Evolutionary conservation across 2,888 invertebrate species (phyloP), one percentile per base, ranked within the genome.

Genomic region (Deilephila elpenor): DNA sequence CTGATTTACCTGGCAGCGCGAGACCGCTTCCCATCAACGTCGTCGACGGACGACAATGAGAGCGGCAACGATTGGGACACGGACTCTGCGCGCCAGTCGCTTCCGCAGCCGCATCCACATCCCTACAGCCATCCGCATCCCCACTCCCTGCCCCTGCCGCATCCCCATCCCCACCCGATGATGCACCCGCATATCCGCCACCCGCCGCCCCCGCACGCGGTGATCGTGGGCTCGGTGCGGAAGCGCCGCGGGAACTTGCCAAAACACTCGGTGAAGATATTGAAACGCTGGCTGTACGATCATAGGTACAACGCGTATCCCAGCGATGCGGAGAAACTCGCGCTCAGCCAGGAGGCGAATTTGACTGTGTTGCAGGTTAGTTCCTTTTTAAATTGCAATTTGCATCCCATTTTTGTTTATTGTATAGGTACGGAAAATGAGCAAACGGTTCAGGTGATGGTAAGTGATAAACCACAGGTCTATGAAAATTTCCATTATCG

Each of bases 241-340:
- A 98, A 98, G 90, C 96, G 98, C 20, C 96, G 99, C 20, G 98
- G 98, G 0, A 99, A 99, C 92, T 93, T 99, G 61, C 98, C 98
- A 5, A 99, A 98, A 88, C 98, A 98, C 84, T 98, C 98, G 0
- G 98, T 99, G 6, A 97, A 98, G 89, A 97, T 99, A 74, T 91
- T 99, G 70, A 98, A 98, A 89, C 95, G 97, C 74, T 99, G 99
- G 99, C 95, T 99, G 1, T 98, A 98, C 86, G 98, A 98, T 76
- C 98, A 99, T 86, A 96, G 98, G 59, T 98, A 98, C 93, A 98
- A 99, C 87, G 99, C 99, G 0, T 99, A 99, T 88, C 99, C 99
- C 0, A 98, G 97, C 82, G 99, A 99, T 88, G 97, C 97, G 11
- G 98, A 99, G 90, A 99, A 99, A 86, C 92, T 97, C 32, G 96